Base-by-base conservation (phyloP, 2,113 vertebrate genomes). In the Genyomyrus donnyi region DNA sequence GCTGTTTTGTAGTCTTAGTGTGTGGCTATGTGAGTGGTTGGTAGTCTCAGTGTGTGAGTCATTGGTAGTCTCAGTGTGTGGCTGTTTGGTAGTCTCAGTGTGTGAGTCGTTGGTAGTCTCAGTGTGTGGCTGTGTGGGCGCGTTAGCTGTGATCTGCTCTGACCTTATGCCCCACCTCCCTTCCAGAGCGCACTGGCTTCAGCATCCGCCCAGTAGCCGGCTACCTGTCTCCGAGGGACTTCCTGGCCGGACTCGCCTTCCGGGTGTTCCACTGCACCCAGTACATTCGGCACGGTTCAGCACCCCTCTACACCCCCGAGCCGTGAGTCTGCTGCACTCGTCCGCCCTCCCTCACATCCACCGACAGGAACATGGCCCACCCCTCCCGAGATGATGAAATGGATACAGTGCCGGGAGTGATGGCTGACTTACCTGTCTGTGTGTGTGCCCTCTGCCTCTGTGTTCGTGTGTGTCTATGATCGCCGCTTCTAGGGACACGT, bases 241-340 rank as follows among this genome's bases (percentile, higher is more conserved):
- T 99, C 94, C 95, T 99, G 91, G 98, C 98, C 89, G 98, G 98
- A 83, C 95, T 99, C 93, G 98, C 98, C 50, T 99, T 99, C 93
- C 96, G 98, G 88, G 98, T 99, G 92, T 99, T 99, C 91, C 98
- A 99, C 94, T 99, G 98, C 92, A 99, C 98, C 88, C 98, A 99
- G n/a, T 99, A 99, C 39, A 97, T 99, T 91, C 96, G 98, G 53
- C 98, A 99, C 95, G 98, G 98, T 94, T 98, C 98, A 0, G 97
- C 98, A 89, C 98, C 98, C 1, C 96, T 99, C 62, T 99, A 99
- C 48, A 99, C 98, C 21, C 98, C 98, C 53, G 98, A 99, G 92
- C 98, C 98, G 98, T 99, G 92, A 99, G 98, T 98, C 91, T 8
- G 80, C 84, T 88, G 17, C 13, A n/a, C 70, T 85, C 9, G 1